Evolutionary conservation across 2,888 invertebrate genomes (phyloP), one percentile per base, ranked within the genome.

Genomic region (Ochlodes sylvanus): DNA sequence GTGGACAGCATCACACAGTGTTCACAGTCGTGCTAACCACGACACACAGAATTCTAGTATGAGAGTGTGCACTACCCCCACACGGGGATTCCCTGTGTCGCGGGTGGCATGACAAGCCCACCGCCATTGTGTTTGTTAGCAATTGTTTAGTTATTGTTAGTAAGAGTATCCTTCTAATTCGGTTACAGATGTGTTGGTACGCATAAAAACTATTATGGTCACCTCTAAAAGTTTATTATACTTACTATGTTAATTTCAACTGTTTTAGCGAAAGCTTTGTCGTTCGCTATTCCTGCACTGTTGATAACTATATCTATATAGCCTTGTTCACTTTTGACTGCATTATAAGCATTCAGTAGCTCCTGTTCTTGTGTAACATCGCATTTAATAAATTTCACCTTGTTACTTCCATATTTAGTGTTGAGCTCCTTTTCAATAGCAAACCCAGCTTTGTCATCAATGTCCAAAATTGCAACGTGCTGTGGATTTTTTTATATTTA

Each of bases 241-340:
- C 81, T 77, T 73, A 83, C 84, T 57, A 81, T 71, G 73, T 84
- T 84, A 17, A 83, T 71, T 9, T 76, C 75, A 63, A 85, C 79
- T 70, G 73, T 74, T 70, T 83, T 82, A 54, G 71, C 77, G 47
- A 80, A 84, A 14, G 69, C 44, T 2, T 76, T 64, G 42, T 86
- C 85, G 57, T 83, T 84, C 79, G 83, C 79, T 7, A 85, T 79
- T 0, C 81, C 84, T 55, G 84, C 84, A 58, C 83, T 83, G 68
- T 87, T 85, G 5, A 87, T 71, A 0, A 85, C 80, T 2, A 80
- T 75, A 42, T 86, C 85, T 9, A 86, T 72, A 17, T 76, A 73
- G 0, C 79, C 80, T 38, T 81, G 75, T 10, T 79, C 74, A 10
- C 73, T 69, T 6, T 72, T 61, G 34, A 15, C 42, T 15, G 17